Base-by-base conservation (phyloP, 1,140 invertebrate genomes). In the Eriocheir sinensis region DNA sequence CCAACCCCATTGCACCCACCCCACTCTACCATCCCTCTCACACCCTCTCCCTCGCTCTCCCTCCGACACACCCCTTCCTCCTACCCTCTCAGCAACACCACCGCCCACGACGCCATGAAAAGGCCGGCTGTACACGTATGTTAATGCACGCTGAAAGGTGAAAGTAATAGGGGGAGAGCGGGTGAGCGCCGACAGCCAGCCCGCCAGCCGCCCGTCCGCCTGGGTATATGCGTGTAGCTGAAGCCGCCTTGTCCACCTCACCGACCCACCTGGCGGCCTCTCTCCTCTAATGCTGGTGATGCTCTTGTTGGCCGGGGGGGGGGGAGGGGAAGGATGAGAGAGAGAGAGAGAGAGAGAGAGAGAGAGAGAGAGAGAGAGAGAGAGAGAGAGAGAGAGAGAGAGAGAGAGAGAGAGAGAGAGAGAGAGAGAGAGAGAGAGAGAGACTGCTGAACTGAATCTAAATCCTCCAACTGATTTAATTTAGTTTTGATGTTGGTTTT, bases 341-440 rank as follows among this genome's bases (percentile, higher is more conserved):
- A n/a, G n/a, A n/a, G 21, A 72, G n/a, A n/a, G 60, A 48, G 15
- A 15, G 15, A 48, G 44, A 15, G 15, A 48, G 4, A 8, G 44
- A 48, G 44, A 15, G 4, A 15, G 44, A 15, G 4, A 15, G 44
- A 72, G 60, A 72, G 21, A n/a, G 60, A 72, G 60, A 72, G 21
- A 72, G 60, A 72, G 6, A n/a, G 60, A 72, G 53, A 72, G 53
- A 72, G 53, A 72, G 53, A 72, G 53, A 72, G 53, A 72, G 53
- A 72, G 53, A 72, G 53, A 72, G 53, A 72, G 53, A 72, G 53
- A 72, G 53, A 72, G 53, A 72, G 53, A 72, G 53, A 72, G 53
- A 72, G 53, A 72, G 53, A 72, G 53, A 72, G 53, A 72, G 53
- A 72, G 53, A 72, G 53, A 72, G 53, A 72, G 53, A 72, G 53